These are phyloP conservation scores for Ellobium chinense DNA, from an alignment of 2,888 invertebrate species.

Conservation along the genomic window DNA sequence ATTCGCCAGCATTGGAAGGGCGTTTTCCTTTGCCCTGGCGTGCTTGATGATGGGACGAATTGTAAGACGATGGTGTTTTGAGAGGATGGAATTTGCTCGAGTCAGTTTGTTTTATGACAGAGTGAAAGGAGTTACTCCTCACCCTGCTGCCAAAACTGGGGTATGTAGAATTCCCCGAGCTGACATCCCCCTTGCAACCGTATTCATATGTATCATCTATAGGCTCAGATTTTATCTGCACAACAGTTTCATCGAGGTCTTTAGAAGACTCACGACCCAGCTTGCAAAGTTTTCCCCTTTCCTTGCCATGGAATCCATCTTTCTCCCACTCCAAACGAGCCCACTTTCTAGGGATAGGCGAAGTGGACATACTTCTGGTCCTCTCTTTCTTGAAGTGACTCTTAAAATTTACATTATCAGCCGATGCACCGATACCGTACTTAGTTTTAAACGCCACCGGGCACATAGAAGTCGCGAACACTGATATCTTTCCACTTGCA, in stretches of 20 bases:
- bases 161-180: neutral
- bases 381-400: neutral
- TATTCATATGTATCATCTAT: slow-evolving; percentile 5
- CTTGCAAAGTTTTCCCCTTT: neutral
- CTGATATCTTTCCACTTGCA: too few species aligned
- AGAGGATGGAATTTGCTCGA: neutral
- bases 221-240: slow-evolving; percentile 20
- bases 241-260: neutral
- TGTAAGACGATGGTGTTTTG: neutral
- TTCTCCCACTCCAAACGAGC: neutral
- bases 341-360: neutral
- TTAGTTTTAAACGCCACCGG: too few species aligned
- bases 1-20: neutral
- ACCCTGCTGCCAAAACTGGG: neutral
- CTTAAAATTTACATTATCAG: neutral
- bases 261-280: neutral
- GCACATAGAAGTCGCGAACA: too few species aligned
- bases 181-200: neutral
- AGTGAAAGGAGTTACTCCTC: slow-evolving; percentile 8
- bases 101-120: neutral
- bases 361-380: neutral
- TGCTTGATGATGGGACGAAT: neutral
- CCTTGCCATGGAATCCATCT: neutral
- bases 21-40: neutral
- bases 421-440: too few species aligned